Evolutionary conservation across 2,888 invertebrate species (phyloP), one percentile per base, ranked within the genome.

Genomic region (Xestoiulus laeticollis): DNA sequence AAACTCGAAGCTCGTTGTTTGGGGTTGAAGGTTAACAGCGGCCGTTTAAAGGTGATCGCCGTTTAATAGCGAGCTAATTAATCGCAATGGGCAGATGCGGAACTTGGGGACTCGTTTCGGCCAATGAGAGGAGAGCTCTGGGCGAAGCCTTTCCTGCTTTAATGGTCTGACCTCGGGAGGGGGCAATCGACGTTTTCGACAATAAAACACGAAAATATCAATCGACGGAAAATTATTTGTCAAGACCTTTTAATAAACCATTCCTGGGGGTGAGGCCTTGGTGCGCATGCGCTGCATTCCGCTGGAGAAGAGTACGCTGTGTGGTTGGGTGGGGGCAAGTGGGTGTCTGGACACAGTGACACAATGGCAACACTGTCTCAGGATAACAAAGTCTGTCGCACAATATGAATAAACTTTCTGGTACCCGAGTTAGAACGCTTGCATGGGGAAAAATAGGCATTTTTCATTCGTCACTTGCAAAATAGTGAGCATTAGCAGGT

Each of bases 301-400:
- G 78, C 14, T 4, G 78, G 30, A 78, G 78, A 78, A 78, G 78
- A 68, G 59, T 68, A 22, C 19, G 59, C 22, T n/a, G 48, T 19
- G 19, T 8, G 38, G 38, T 38, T 38, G 38, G 59, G 78, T 30
- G 78, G 78, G 78, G 26, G 59, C 59, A 19, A 19, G 59, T 68
- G 59, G 78, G 78, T 78, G 78, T 78, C 78, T 78, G 78, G 78
- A 78, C 78, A 78, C 78, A 26, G 26, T 5, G 12, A 12, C 78
- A 78, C 78, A 78, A 78, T 78, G 78, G 30, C 30, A 78, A 78
- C 78, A 78, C 78, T 78, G 78, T 78, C 78, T 78, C 78, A 78
- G 78, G 78, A 26, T 78, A 22, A 78, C 78, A 78, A 78, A 78
- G 78, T 78, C 78, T 30, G 78, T 6, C 78, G 26, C 78, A 78